These are phyloP conservation scores for Tricholauxania praeusta DNA, from an alignment of 2,888 invertebrate genomes.

Conservation along the genomic window DNA sequence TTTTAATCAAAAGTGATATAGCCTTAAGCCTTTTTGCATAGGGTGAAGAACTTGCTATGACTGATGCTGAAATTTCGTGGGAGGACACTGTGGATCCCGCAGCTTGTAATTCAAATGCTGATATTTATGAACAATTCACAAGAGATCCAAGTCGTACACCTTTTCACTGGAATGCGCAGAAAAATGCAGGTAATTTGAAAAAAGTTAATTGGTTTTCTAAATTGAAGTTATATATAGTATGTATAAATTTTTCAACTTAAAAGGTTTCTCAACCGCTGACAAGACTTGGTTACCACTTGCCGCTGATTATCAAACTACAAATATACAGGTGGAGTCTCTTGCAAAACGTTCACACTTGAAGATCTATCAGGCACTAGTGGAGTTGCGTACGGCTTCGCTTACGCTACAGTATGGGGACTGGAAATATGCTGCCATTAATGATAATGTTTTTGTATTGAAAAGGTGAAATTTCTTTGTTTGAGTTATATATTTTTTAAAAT, in stretches of 20 bases:
- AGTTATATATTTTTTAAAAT: background rate
- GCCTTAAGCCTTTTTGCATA: constrained; percentile 54
- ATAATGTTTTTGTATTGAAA: constrained; percentile 57
- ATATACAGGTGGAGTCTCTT: constrained; percentile 70
- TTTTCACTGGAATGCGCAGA: constrained; percentile 71
- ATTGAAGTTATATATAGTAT: background rate
- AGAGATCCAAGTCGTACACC: constrained; percentile 75
- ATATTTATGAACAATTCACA: constrained; percentile 70
- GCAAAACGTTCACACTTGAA: constrained; percentile 71
- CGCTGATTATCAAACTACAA: constrained; percentile 71
- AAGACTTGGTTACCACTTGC: constrained; percentile 68
- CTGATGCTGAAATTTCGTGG: constrained; percentile 70
- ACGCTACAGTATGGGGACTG: constrained; percentile 55
- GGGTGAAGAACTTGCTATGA: constrained; percentile 60
- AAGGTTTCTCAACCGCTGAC: constrained; percentile 63
- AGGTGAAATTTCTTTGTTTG: constrained; percentile 50
- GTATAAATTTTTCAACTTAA: background rate
- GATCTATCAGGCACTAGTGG: constrained; percentile 72
- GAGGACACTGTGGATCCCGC: constrained; percentile 70
- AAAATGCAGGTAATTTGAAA: constrained; percentile 54
- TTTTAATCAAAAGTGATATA: background rate
- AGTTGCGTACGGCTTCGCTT: constrained; percentile 60
- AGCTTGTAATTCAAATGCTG: constrained; percentile 69
- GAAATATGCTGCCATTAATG: constrained; percentile 56
- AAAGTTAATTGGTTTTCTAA: background rate